A percentile compares a stretch with the other conserved stretches of the same genome.
Conservation (phyloP, 2,888 invertebrate species). For the Cylloceria caligata region DNA sequence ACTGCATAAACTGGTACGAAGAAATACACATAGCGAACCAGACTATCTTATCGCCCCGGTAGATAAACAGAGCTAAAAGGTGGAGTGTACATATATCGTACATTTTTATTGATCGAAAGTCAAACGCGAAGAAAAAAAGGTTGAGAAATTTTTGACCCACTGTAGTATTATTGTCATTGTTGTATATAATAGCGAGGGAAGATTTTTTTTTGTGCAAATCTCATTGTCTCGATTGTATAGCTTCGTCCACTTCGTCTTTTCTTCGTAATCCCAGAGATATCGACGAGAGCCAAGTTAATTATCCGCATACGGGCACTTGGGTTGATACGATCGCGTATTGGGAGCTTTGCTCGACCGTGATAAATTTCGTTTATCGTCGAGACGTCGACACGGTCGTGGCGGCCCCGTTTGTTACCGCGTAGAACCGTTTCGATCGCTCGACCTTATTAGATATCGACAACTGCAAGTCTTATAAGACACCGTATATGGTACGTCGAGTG, state of each 20-base stretch:
- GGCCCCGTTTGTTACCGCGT: slow-evolving; percentile 54
- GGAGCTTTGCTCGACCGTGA: slow-evolving; percentile 68
- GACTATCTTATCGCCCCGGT: slow-evolving; percentile 9
- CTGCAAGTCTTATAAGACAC: slow-evolving; percentile 51
- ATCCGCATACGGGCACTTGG: slow-evolving; percentile 59
- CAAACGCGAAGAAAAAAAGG: background rate
- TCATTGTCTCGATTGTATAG: slow-evolving; percentile 5
- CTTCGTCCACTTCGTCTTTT: slow-evolving; percentile 11
- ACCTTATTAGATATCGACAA: slow-evolving; percentile 71
- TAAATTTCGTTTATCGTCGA: slow-evolving; percentile 71
- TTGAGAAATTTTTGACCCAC: background rate
- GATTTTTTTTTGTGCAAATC: background rate
- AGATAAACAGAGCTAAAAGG: background rate
- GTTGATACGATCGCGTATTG: slow-evolving; percentile 62
- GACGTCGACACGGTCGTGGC: slow-evolving; percentile 56
- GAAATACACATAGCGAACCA: background rate
- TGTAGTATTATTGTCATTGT: background rate
- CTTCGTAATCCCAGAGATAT: slow-evolving; percentile 35
- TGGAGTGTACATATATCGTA: background rate
- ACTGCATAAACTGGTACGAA: background rate
- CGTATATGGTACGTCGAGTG: background rate
- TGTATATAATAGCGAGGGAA: background rate
- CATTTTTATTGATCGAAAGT: slow-evolving; percentile 2
- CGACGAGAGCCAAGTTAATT: slow-evolving; percentile 59
- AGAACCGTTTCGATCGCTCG: slow-evolving; percentile 66